Evolutionary conservation across 2,888 invertebrate species (phyloP), one percentile per base, ranked within the genome.

Genomic region (Apamea epomidion): DNA sequence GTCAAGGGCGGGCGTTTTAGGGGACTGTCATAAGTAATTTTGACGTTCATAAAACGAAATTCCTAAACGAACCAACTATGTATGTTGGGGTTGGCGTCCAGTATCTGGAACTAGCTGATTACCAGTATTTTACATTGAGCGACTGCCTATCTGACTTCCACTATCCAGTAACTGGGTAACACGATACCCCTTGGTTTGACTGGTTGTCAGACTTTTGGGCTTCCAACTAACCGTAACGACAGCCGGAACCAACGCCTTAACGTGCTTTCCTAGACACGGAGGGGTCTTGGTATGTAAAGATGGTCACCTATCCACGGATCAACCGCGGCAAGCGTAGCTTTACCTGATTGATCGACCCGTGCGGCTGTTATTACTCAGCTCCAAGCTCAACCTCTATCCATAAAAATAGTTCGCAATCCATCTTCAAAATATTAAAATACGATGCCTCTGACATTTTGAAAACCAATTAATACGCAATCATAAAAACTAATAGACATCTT

Each of bases 391-490:
- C 2, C 0, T n/a, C 37, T 45, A 51, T 25, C 0, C 5, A 42
- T 6, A 32, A 76, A 25, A 74, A 67, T 48, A 48, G 25, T 73
- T 60, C 18, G 4, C 5, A 21, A 58, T 29, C 29, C 54, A 67
- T 37, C 4, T 67, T 62, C 25, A 6, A 65, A 29, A 83, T n/a
- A n/a, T 79, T 48, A 48, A 74, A 67, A 72, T 3, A 42, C 12
- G 1, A 0, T 58, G 68, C 51, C 42, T 2, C 18, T 62, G 75
- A 76, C 65, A 72, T 37, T 72, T 82, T 45, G 18, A 65, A 64
- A 37, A 18, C 8, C 76, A 85, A 85, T 83, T 76, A 80, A 62
- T 73, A 65, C 29, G 42, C 80, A 45, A 70, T 81, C 72, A 76
- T 65, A 73, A 72, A 74, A 83, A 85, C 73, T 73, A 85, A 81